A percentile compares a stretch with the other conserved stretches of the same genome.
Evolutionary conservation across 2,888 invertebrate species (phyloP).

Genomic region (Mythimna pallens): DNA sequence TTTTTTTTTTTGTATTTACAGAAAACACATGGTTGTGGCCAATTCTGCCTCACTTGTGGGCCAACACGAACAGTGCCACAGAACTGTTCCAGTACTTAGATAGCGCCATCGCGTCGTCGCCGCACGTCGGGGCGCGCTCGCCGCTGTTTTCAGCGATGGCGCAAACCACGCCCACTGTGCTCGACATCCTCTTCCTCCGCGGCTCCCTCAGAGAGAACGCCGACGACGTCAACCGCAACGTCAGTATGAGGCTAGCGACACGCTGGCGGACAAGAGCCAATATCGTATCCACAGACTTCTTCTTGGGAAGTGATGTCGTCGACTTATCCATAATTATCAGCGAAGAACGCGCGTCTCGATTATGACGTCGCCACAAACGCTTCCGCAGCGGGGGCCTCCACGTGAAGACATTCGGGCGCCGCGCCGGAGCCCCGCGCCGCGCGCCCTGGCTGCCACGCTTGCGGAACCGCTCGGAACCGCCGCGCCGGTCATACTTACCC

Average conservation of each 20-base stretch:
- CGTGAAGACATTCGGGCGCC: conserved; percentile 65
- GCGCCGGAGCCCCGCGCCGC: conserved; percentile 64
- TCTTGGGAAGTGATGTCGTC: conserved; percentile 93
- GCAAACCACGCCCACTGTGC: conserved; percentile 92
- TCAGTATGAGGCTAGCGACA: conserved; percentile 92
- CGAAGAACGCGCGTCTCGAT: conserved; percentile 80
- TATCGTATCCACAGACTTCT: conserved; percentile 94
- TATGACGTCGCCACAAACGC: conserved; percentile 82
- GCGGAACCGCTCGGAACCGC: conserved; percentile 67
- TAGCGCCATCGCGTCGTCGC: conserved; percentile 81
- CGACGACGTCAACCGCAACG: conserved; percentile 92
- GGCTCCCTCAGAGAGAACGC: conserved; percentile 92
- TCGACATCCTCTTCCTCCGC: conserved; percentile 91
- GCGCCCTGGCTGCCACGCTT: conserved; percentile 77
- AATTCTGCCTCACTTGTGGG: conserved; percentile 92
- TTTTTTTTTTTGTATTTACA: conserved; percentile 72
- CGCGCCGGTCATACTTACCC: conserved; percentile 69
- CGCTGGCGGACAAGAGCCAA: conserved; percentile 93
- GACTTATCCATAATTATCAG: conserved; percentile 92
- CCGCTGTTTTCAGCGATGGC: conserved; percentile 93
- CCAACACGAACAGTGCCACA: conserved; percentile 87
- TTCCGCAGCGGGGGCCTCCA: conserved; percentile 79
- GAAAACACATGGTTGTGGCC: conserved; percentile 92
- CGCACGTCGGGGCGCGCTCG: conserved; percentile 81
- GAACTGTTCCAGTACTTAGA: conserved; percentile 84